phyloP scores from a whole-genome alignment of 1,140 invertebrate genomes.

The Euura lappo region DNA sequence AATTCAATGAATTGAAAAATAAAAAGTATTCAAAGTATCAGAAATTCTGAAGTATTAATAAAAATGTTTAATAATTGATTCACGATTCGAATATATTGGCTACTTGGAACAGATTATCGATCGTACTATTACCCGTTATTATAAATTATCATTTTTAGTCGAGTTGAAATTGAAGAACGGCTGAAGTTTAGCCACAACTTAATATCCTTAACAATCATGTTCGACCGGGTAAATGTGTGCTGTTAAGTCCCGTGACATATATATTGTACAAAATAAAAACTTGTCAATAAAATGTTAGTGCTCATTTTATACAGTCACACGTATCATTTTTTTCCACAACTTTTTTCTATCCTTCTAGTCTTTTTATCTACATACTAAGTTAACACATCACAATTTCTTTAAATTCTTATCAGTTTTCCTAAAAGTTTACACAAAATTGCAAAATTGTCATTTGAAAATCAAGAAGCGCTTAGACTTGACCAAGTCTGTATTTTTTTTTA shows the following conservation, averaged over 20 bases:
- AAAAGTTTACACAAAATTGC: too few species aligned
- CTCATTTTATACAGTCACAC: not conserved
- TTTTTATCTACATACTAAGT: too few species aligned
- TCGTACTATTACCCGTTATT: not conserved
- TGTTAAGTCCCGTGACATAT: not conserved
- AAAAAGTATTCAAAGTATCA: too few species aligned
- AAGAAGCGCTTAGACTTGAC: too few species aligned
- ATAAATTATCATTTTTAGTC: not conserved
- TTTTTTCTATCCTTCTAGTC: too few species aligned
- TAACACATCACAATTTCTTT: too few species aligned
- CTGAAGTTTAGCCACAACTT: not conserved
- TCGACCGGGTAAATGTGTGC: not conserved
- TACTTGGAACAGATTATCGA: not conserved
- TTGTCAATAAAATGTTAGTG: not conserved
- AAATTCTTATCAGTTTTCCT: too few species aligned
- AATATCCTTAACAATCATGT: not conserved
- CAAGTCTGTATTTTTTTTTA: too few species aligned
- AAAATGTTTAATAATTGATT: too few species aligned
- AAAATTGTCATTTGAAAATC: too few species aligned
- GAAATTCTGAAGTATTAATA: too few species aligned
- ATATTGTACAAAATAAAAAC: not conserved
- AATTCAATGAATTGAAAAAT: not conserved
- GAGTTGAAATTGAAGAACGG: not conserved
- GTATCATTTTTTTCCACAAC: not conserved
- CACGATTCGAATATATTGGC: not conserved